Conservation (phyloP, 2,888 invertebrate species). For the Scaptomyza reducta region DNA sequence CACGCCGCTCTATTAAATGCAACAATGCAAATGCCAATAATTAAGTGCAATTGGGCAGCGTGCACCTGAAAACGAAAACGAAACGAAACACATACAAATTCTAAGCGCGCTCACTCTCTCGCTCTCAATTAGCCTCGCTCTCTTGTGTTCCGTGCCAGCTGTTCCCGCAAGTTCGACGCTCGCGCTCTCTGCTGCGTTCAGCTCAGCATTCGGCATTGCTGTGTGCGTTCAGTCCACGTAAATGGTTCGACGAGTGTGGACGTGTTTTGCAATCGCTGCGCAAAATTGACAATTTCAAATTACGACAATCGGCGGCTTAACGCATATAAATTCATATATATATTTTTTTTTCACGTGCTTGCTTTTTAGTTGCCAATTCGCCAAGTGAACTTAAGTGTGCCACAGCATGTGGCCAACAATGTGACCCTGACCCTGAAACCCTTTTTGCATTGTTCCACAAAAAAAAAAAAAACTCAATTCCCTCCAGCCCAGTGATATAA, state of each 20-base stretch:
- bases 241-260: conserved; percentile 46
- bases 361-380: conserved; percentile 6
- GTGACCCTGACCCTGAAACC: conserved; percentile 29
- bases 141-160: neutral
- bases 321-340: too few species aligned
- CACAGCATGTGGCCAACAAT: conserved; percentile 39
- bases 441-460: neutral
- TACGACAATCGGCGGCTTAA: conserved; percentile 7
- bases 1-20: neutral
- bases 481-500: too few species aligned
- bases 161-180: neutral
- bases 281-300: neutral
- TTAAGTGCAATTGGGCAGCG: conserved; percentile 7
- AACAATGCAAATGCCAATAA: conserved; percentile 32
- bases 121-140: neutral
- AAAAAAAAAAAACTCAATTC: neutral
- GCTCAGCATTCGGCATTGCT: neutral
- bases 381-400: conserved; percentile 23
- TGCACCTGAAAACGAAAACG: conserved; percentile 31
- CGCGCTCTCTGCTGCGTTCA: neutral
- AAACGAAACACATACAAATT: conserved; percentile 16
- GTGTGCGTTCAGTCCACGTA: conserved; percentile 46
- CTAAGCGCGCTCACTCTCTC: too few species aligned
- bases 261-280: conserved; percentile 22
- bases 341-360: conserved; percentile 47